Base-by-base conservation (phyloP, 2,888 invertebrate species). In the Aethes cnicana region DNA sequence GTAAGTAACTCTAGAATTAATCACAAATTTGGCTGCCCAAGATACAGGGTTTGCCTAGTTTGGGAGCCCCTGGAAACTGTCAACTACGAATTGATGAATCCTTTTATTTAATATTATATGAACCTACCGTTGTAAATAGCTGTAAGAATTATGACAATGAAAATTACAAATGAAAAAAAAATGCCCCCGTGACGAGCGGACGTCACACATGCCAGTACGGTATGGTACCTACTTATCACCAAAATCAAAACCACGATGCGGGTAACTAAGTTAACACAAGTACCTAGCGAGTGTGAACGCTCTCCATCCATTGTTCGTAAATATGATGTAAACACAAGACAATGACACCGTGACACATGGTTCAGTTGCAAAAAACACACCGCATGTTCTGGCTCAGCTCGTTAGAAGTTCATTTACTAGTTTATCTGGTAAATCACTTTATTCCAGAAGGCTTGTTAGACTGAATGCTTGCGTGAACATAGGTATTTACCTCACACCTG, bases 241-340 rank as follows among this genome's bases (percentile, higher is more conserved):
- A 16, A 20, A 25, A 41, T 28, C 26, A n/a, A n/a, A 35, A n/a
- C 5, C 4, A 25, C 1, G 12, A 36, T 25, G 43, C 30, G 18
- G 43, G 36, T 36, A 43, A 50, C 28, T 14, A 26, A 35, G 28
- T 30, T 17, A 35, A 17, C 39, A 26, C 41, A 14, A 9, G 7
- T n/a, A 5, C 23, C 9, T n/a, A n/a, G n/a, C n/a, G n/a, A 9
- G 25, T 33, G 41, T 26, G 33, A 33, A 26, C 20, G 14, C 3
- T 14, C 8, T 4, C n/a, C n/a, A 4, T 33, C 12, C 37, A 44
- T 52, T 52, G 52, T 52, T 52, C 25, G 30, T 20, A 16, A 33
- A 21, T 25, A 39, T 46, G 52, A 58, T 55, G 57, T 58, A 50
- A 62, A 54, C 43, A 54, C 44, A 37, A 63, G 59, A 69, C 65